Evolutionary conservation across 2,797 vertebrate species (phyloP).

Genomic region (Eurystomus glaucurus): DNA sequence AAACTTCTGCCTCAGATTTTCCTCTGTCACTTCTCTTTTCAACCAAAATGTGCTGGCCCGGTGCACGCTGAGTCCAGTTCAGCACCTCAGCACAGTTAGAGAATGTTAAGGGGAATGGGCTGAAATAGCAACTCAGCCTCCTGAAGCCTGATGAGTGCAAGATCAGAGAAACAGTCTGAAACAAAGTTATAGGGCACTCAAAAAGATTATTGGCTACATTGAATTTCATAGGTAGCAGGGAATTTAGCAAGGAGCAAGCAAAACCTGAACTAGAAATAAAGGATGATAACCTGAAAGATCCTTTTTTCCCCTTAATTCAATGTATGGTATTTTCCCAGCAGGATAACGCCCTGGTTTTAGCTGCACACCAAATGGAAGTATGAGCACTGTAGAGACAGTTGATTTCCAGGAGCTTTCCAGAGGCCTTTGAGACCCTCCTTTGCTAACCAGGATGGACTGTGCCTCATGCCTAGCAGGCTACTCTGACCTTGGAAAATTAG

Average conservation of each 20-base stretch:
- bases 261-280: neutral
- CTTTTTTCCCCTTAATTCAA: neutral
- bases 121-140: neutral
- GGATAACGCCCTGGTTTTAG: neutral
- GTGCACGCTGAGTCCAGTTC: neutral
- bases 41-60: neutral
- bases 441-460: neutral
- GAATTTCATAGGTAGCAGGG: neutral
- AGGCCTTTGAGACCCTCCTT: neutral
- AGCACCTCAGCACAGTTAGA: neutral
- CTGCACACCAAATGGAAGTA: neutral
- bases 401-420: neutral
- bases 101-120: neutral
- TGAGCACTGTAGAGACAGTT: neutral
- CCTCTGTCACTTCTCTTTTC: neutral
- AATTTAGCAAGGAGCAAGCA: neutral
- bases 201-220: neutral
- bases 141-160: neutral
- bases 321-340: neutral
- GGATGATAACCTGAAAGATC: neutral
- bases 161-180: neutral
- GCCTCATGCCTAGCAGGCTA: neutral
- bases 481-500: neutral
- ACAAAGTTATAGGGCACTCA: neutral
- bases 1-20: neutral